Evolutionary conservation across 2,113 vertebrate species (phyloP).

Genomic region (Hirundichthys speculiger): DNA sequence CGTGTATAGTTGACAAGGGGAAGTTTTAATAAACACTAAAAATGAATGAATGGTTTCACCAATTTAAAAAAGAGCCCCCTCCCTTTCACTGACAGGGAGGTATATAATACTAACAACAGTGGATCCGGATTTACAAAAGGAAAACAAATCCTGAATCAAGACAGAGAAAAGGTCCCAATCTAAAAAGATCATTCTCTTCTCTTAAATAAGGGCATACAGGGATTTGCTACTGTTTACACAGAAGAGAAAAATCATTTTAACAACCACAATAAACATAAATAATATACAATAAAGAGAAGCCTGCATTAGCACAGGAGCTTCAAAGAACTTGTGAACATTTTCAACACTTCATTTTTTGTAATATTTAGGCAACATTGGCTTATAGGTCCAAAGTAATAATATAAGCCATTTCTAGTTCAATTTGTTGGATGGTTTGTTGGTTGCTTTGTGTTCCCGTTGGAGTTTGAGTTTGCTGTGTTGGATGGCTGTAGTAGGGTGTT

Average conservation of each 20-base stretch:
- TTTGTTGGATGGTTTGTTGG: constrained; percentile 85
- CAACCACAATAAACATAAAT: constrained; percentile 82
- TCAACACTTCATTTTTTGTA: constrained; percentile 91
- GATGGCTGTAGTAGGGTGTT: constrained; percentile 86
- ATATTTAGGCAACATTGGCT: constrained; percentile 99
- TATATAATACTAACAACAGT: constrained; percentile 83
- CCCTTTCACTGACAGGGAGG: constrained; percentile 78
- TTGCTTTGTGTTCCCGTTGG: constrained; percentile 88
- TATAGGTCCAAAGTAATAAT: constrained; percentile 99
- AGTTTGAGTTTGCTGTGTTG: constrained; percentile 85
- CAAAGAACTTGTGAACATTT: constrained; percentile 91
- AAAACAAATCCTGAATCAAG: constrained; percentile 83
- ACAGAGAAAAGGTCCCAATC: constrained; percentile 81
- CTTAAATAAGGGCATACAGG: constrained; percentile 78
- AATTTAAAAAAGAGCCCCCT: constrained; percentile 84
- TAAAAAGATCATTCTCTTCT: constrained; percentile 84
- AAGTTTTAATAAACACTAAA: constrained; percentile 88
- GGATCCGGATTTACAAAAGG: constrained; percentile 86
- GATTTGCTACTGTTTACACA: constrained; percentile 96
- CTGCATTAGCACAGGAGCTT: constrained; percentile 79
- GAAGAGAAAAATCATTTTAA: constrained; percentile 95
- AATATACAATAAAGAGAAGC: constrained; percentile 83
- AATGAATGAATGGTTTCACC: constrained; percentile 86
- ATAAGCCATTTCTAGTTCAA: constrained; percentile 99
- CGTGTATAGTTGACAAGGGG: constrained; percentile 86